These are phyloP conservation scores for Lynx canadensis DNA, from an alignment of 2,113 vertebrate genomes.

Conservation along the genomic window DNA sequence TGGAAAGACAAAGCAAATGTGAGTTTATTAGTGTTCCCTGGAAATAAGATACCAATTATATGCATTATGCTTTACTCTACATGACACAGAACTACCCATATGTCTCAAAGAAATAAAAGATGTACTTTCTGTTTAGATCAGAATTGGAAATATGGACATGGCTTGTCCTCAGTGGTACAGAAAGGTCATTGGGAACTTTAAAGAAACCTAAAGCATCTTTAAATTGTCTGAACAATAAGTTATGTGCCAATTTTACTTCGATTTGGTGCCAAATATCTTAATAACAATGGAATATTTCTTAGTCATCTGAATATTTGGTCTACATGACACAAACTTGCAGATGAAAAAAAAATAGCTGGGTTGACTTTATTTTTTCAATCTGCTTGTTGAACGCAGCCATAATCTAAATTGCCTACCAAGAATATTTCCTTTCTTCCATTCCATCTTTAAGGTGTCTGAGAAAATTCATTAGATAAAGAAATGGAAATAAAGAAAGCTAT, in stretches of 20 bases:
- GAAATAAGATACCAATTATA: neutral
- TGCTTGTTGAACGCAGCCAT: neutral
- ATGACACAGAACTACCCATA: neutral
- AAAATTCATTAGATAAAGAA: slow-evolving; percentile 52
- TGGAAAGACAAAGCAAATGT: neutral
- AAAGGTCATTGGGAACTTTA: neutral
- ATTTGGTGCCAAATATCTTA: neutral
- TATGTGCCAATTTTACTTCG: neutral
- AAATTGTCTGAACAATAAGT: neutral
- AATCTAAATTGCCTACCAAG: slow-evolving; percentile 20
- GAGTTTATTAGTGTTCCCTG: neutral
- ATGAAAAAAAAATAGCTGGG: neutral
- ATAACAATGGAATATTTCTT: neutral
- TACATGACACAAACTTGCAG: neutral
- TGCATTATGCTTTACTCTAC: neutral
- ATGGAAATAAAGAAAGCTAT: slow-evolving; percentile 54
- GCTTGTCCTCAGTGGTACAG: neutral
- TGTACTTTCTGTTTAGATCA: neutral
- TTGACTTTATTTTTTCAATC: neutral
- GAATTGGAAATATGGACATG: neutral
- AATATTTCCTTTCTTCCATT: slow-evolving; percentile 17
- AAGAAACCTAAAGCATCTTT: neutral
- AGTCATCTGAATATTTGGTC: neutral
- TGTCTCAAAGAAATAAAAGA: neutral
- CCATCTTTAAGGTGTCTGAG: slow-evolving; percentile 44